A percentile compares a stretch with the other conserved stretches of the same genome.
phyloP scores from a whole-genome alignment of 1,140 invertebrate species.

The Halesus radiatus region DNA sequence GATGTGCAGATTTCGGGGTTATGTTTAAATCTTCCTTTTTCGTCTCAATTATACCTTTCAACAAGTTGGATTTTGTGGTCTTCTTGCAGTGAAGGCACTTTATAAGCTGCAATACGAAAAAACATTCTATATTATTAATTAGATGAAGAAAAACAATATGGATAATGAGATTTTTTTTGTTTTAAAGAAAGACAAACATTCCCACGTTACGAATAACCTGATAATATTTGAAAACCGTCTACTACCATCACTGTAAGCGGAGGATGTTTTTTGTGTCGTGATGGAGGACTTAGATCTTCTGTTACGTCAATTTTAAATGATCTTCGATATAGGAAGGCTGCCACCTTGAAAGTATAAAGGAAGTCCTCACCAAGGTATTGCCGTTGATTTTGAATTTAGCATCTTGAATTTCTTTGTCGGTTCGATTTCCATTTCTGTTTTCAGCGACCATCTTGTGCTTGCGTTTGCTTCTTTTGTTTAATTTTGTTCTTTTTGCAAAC shows the following conservation, averaged over 20 bases:
- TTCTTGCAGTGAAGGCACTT: slow-evolving; percentile 26
- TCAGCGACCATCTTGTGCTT: slow-evolving; percentile 25
- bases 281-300: too few relatives aligned
- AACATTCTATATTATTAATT: not conserved
- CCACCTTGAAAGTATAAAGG: not conserved
- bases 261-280: too few relatives aligned
- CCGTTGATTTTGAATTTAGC: slow-evolving; percentile 6
- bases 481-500: slow-evolving; percentile 18
- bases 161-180: too few relatives aligned
- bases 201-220: too few relatives aligned
- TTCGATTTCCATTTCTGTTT: slow-evolving; percentile 25
- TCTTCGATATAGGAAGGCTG: not conserved
- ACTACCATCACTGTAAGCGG: too few relatives aligned
- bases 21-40: not conserved
- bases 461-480: slow-evolving; percentile 19
- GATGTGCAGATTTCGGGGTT: not conserved
- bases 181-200: too few relatives aligned
- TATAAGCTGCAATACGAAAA: slow-evolving; percentile 18
- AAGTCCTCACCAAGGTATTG: slow-evolving; percentile 17
- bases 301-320: too few relatives aligned
- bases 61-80: slow-evolving; percentile 11
- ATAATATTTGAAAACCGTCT: too few relatives aligned
- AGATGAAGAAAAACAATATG: too few relatives aligned
- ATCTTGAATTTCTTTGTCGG: slow-evolving; percentile 25
- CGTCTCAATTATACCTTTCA: not conserved